A percentile compares a stretch with the other conserved stretches of the same genome.
Conservation (phyloP, 2,797 vertebrate species). For the Mus minutoides region DNA sequence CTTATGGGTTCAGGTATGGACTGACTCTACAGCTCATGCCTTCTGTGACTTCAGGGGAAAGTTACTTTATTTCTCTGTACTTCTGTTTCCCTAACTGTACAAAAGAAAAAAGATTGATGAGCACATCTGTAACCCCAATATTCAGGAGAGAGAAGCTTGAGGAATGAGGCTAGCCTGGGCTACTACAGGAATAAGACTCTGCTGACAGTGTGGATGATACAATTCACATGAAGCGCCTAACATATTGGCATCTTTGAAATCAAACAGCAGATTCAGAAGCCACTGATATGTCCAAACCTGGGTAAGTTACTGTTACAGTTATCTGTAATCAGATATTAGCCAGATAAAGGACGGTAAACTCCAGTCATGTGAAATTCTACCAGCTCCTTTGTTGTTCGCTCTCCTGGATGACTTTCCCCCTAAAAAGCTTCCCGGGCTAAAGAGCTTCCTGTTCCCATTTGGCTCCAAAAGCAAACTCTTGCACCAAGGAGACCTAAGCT, state of each 20-base stretch:
- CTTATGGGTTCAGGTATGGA: not conserved
- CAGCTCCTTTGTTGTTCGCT: not conserved
- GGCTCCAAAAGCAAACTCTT: not conserved
- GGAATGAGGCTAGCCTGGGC: not conserved
- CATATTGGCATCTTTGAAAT: not conserved
- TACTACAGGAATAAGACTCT: not conserved
- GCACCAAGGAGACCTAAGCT: not conserved
- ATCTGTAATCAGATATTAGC: slow-evolving; percentile 30
- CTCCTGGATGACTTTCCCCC: not conserved
- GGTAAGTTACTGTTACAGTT: not conserved
- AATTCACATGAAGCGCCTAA: not conserved
- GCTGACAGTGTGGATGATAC: not conserved
- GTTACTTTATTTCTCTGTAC: not conserved
- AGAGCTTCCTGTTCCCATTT: not conserved
- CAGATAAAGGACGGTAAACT: not conserved
- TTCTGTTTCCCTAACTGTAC: not conserved
- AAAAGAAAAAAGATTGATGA: not conserved
- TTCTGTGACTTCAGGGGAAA: not conserved
- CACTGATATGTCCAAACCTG: slow-evolving; percentile 33
- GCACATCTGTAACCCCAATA: not conserved
- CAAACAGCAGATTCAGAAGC: slow-evolving; percentile 12
- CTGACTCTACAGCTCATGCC: not conserved
- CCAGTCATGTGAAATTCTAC: not conserved
- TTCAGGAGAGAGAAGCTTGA: not conserved
- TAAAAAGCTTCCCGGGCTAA: too few species aligned